Evolutionary conservation across 1,140 invertebrate species (phyloP), one percentile per base, ranked within the genome.

Genomic region (Gonioctena quinquepunctata): DNA sequence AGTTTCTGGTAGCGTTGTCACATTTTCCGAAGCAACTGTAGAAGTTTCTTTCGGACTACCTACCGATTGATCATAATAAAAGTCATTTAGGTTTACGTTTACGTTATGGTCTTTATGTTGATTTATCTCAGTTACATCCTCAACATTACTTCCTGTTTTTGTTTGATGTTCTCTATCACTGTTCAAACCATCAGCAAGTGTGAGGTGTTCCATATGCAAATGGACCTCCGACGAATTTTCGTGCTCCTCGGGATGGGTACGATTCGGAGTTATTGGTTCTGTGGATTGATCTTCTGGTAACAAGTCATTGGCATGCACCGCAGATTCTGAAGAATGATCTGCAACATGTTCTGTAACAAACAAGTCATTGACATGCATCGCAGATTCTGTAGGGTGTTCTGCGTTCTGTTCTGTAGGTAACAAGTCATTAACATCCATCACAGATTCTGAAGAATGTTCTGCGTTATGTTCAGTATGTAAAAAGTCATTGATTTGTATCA

Each of bases 401-500:
- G 33, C 5, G 5, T 42, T 42, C 2, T 42, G n/a, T 33, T 75
- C 28, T 68, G 50, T 69, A 28, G 70, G 33, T 42, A 7, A 7
- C 33, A 42, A n/a, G 6, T 42, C 33, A 6, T 7, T n/a, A 42
- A 42, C 33, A 42, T 6, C 6, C n/a, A 42, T 42, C 33, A n/a
- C n/a, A n/a, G 33, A 42, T 42, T 42, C 33, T 7, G 33, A 7
- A 6, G 33, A 6, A 42, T 42, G 33, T 42, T 42, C n/a, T n/a
- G n/a, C 27, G 27, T 64, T n/a, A 50, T 82, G 78, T 73, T 81
- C 79, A 52, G 76, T n/a, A n/a, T n/a, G n/a, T n/a, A n/a, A n/a
- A n/a, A n/a, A n/a, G n/a, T n/a, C n/a, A n/a, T n/a, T n/a, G n/a
- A n/a, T n/a, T n/a, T n/a, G n/a, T n/a, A n/a, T n/a, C n/a, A n/a